A percentile compares a stretch with the other conserved stretches of the same genome.
Conservation (phyloP, 2,113 vertebrate species). For the Bungarus multicinctus region DNA sequence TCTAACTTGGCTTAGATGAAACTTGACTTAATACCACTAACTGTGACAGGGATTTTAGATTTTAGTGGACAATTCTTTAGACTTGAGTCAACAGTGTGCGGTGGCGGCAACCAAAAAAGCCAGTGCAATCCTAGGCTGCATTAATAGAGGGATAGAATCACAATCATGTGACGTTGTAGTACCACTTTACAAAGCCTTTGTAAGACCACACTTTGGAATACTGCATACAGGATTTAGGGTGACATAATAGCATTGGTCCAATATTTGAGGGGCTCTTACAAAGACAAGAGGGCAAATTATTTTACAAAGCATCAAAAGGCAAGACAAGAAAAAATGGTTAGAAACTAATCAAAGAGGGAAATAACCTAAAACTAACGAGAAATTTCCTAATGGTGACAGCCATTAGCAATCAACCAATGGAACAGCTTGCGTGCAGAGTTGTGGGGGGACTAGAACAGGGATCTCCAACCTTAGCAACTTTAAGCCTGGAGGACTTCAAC, state of each 20-base stretch:
- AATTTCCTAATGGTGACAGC: background rate
- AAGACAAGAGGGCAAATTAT: background rate
- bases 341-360: background rate
- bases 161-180: background rate
- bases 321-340: background rate
- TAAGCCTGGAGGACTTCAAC: too few relatives aligned
- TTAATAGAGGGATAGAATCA: background rate
- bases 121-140: background rate
- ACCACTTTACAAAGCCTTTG: background rate
- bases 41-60: background rate
- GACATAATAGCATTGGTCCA: background rate
- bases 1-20: background rate
- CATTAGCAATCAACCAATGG: background rate
- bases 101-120: background rate
- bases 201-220: background rate
- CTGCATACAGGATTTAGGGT: background rate
- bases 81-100: background rate
- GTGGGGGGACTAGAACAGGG: background rate
- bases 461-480: too few relatives aligned
- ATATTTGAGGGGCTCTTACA: background rate
- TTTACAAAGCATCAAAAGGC: background rate
- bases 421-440: background rate
- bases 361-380: background rate
- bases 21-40: background rate
- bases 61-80: background rate